Percentiles rank a stretch among this genome's conserved stretches.
phyloP scores from a whole-genome alignment of 2,113 vertebrate species.

The Trematomus loennbergii region DNA sequence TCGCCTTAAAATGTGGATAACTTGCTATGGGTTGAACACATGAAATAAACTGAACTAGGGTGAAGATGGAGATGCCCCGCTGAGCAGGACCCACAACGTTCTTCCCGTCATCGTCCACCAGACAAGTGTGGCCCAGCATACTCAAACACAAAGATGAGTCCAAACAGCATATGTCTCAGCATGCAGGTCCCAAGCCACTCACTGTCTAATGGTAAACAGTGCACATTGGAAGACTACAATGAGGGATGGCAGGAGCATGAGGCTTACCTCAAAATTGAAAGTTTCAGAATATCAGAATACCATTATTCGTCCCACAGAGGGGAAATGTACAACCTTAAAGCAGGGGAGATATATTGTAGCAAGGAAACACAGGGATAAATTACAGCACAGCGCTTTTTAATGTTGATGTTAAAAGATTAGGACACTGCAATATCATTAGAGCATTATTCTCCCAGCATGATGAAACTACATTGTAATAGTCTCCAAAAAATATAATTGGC shows the following conservation, averaged over 20 bases:
- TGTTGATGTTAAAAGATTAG: slow-evolving; percentile 3
- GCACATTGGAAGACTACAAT: slow-evolving; percentile 71
- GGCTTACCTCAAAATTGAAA: slow-evolving; percentile 73
- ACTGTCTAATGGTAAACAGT: slow-evolving; percentile 38
- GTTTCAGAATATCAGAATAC: slow-evolving; percentile 16
- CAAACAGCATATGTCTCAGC: slow-evolving; percentile 72
- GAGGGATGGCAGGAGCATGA: slow-evolving; percentile 69
- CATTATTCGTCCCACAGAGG: no score
- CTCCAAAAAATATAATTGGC: slow-evolving; percentile 4
- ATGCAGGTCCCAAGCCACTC: slow-evolving; percentile 60
- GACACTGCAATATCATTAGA: neutral
- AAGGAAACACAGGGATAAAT: neutral
- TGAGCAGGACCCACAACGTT: slow-evolving; percentile 32
- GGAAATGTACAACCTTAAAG: neutral
- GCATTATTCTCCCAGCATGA: neutral
- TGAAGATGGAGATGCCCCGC: no score
- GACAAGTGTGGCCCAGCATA: no score
- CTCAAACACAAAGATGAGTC: slow-evolving; percentile 69
- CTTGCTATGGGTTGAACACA: no score
- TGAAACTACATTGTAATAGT: neutral
- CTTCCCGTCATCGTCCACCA: no score
- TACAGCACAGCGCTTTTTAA: neutral
- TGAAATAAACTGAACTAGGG: no score
- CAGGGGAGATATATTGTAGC: neutral
- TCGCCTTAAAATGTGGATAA: no score